A percentile compares a stretch with the other conserved stretches of the same genome.
Conservation (phyloP, 2,888 invertebrate species). For the Cepaea hortensis region DNA sequence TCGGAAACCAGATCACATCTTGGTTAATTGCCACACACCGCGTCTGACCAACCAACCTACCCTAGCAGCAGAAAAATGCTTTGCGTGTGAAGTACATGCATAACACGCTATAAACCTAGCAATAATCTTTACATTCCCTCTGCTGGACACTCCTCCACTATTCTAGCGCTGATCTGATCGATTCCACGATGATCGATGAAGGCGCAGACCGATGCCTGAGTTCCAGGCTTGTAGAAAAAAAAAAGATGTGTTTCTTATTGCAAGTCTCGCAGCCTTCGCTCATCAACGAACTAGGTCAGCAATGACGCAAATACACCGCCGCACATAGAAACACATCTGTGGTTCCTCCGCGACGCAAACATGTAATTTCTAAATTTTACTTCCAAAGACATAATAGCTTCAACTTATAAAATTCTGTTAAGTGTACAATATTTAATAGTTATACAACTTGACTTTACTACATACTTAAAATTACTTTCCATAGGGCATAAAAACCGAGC, state of each 20-base stretch:
- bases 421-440: neutral
- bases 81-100: constrained; percentile 17
- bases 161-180: constrained; percentile 40
- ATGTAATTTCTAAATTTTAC: neutral
- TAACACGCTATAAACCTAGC: constrained; percentile 23
- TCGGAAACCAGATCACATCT: neutral
- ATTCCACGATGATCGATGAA: constrained; percentile 46
- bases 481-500: constrained; percentile 25
- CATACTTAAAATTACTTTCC: neutral
- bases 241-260: constrained; percentile 39
- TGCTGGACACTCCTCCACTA: constrained; percentile 37
- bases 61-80: neutral
- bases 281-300: constrained; percentile 54
- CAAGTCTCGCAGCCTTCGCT: constrained; percentile 40
- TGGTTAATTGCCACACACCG: neutral
- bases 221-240: constrained; percentile 33
- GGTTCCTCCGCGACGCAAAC: constrained; percentile 50
- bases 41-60: neutral
- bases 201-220: constrained; percentile 37
- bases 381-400: neutral
- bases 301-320: constrained; percentile 58
- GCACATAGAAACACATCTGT: constrained; percentile 54
- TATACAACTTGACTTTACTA: neutral
- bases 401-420: neutral
- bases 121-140: constrained; percentile 33